Percentiles rank a stretch among this genome's conserved stretches.
phyloP scores from a whole-genome alignment of 2,888 invertebrate genomes.

The Chalcosyrphus nemorum region DNA sequence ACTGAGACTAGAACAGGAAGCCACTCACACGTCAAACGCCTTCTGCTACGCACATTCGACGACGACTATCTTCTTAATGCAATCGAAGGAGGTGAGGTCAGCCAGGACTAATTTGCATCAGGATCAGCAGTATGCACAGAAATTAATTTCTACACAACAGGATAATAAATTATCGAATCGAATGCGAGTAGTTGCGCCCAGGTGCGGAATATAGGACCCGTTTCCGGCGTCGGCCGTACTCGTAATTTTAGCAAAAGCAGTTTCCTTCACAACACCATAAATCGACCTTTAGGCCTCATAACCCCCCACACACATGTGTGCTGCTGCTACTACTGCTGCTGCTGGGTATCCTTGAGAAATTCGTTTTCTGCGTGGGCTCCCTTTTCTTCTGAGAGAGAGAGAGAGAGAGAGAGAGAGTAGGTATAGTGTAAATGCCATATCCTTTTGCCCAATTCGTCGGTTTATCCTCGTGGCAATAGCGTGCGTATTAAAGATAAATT shows the following conservation, averaged over 20 bases:
- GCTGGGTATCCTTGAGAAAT: constrained; percentile 64
- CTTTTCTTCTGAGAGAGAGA: too few relatives aligned
- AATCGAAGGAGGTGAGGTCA: constrained; percentile 34
- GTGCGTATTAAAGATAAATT: constrained; percentile 72
- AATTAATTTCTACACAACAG: constrained; percentile 61
- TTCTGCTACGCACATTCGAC: constrained; percentile 54
- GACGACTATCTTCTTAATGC: constrained; percentile 36
- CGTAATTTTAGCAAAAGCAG: constrained; percentile 58
- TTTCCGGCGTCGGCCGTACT: constrained; percentile 52
- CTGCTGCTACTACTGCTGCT: background rate
- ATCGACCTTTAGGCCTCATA: constrained; percentile 27
- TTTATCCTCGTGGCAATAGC: constrained; percentile 68
- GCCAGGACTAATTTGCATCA: constrained; percentile 59
- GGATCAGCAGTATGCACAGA: constrained; percentile 6
- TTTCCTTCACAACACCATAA: constrained; percentile 51
- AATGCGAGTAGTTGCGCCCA: constrained; percentile 63
- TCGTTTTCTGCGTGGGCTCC: constrained; percentile 64
- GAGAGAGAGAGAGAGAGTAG: too few relatives aligned
- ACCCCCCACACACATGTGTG: background rate
- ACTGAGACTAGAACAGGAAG: constrained; percentile 37
- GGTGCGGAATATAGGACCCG: constrained; percentile 68
- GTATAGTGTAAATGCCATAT: constrained; percentile 22
- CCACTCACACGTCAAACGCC: constrained; percentile 44
- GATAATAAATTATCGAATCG: constrained; percentile 70
- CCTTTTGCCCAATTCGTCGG: constrained; percentile 56